Percentiles rank a stretch among this genome's conserved stretches.
Evolutionary conservation across 2,888 invertebrate species (phyloP).

Genomic region (Lepidocyrtinus sp.): DNA sequence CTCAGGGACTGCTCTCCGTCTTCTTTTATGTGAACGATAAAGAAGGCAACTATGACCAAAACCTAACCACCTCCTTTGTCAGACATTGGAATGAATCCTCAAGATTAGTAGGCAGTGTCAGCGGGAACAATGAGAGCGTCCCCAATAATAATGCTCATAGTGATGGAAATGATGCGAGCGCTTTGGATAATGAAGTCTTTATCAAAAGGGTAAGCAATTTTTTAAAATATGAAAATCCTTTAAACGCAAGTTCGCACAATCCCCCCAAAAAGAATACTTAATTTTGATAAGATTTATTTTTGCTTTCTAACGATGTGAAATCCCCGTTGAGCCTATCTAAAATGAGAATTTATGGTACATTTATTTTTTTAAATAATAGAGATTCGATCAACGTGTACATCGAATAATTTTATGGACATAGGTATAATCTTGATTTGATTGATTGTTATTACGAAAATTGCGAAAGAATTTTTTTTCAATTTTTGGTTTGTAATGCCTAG

Average conservation of each 20-base stretch:
- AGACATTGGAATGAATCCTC: slow-evolving; percentile 66
- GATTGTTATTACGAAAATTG: no score
- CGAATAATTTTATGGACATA: no score
- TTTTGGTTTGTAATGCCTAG: neutral
- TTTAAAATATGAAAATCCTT: slow-evolving; percentile 2
- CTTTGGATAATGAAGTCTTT: slow-evolving; percentile 42
- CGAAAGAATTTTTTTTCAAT: neutral
- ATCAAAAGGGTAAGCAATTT: slow-evolving; percentile 47
- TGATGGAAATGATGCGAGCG: slow-evolving; percentile 9
- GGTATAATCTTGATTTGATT: no score
- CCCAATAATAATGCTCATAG: slow-evolving; percentile 9
- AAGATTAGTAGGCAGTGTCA: slow-evolving; percentile 39
- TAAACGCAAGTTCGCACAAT: no score
- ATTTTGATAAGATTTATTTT: slow-evolving; percentile 29
- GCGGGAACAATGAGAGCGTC: neutral
- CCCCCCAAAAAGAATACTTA: slow-evolving; percentile 20
- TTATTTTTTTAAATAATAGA: neutral
- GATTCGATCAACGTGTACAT: neutral
- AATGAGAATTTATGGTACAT: neutral
- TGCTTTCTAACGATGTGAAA: slow-evolving; percentile 52
- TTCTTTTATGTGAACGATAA: slow-evolving; percentile 70
- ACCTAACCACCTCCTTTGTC: slow-evolving; percentile 70
- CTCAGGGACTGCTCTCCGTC: slow-evolving; percentile 60
- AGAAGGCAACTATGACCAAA: slow-evolving; percentile 69
- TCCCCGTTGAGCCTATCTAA: slow-evolving; percentile 29